These are phyloP conservation scores for Oryctes rhinoceros DNA, from an alignment of 1,140 invertebrate genomes.

Conservation along the genomic window DNA sequence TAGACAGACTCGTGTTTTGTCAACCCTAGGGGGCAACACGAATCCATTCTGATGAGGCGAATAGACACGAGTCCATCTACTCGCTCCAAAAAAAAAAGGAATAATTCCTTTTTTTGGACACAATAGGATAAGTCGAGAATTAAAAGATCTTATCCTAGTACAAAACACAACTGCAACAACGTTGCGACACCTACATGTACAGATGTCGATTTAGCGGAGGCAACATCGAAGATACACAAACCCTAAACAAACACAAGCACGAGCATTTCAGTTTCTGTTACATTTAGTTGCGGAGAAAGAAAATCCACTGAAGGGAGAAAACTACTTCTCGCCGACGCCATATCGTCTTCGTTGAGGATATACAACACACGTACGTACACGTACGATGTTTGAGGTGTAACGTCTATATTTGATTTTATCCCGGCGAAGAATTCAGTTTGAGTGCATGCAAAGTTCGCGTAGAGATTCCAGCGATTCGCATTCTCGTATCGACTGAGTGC, in stretches of 20 bases:
- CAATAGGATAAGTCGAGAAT: too few relatives aligned
- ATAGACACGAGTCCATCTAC: too few relatives aligned
- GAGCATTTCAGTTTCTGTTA: slow-evolving; percentile 1
- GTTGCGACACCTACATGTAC: neutral
- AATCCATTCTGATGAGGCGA: too few relatives aligned
- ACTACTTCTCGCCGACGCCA: neutral
- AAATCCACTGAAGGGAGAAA: neutral
- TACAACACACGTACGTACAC: slow-evolving; percentile 9
- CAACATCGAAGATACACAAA: neutral
- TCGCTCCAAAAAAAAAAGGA: too few relatives aligned
- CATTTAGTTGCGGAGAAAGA: neutral
- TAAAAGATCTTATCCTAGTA: too few relatives aligned
- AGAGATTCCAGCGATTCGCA: neutral
- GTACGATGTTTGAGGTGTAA: slow-evolving; percentile 36
- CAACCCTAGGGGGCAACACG: too few relatives aligned
- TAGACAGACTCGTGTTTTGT: too few relatives aligned
- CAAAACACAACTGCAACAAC: too few relatives aligned
- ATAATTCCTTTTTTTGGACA: too few relatives aligned
- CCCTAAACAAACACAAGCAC: slow-evolving; percentile 4
- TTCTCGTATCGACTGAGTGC: neutral
- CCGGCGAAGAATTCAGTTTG: slow-evolving; percentile 40
- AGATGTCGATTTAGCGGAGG: neutral
- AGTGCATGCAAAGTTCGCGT: slow-evolving; percentile 41
- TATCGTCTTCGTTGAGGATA: neutral
- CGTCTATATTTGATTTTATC: slow-evolving; percentile 45